phyloP scores from a whole-genome alignment of 2,888 invertebrate genomes.

The Gymnocheta viridis region DNA sequence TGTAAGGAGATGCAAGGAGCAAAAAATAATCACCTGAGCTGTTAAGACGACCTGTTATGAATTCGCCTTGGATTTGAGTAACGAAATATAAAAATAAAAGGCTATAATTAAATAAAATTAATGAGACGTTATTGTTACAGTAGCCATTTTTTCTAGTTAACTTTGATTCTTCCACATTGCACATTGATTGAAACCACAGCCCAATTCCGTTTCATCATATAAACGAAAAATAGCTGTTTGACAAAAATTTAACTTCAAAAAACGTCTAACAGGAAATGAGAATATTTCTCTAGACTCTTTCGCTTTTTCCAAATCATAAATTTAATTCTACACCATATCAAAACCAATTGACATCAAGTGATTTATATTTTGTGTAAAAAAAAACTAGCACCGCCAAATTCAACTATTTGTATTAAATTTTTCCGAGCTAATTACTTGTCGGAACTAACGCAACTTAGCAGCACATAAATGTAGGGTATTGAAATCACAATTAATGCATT shows the following conservation, averaged over 20 bases:
- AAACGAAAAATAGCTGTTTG: too few relatives aligned
- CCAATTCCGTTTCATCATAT: too few relatives aligned
- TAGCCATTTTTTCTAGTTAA: too few relatives aligned
- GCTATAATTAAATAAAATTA: too few relatives aligned
- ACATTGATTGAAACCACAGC: too few relatives aligned
- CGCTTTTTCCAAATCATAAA: background rate
- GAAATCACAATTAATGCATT: slow-evolving; percentile 61
- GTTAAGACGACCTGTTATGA: too few relatives aligned
- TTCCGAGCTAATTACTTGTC: background rate
- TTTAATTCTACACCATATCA: background rate
- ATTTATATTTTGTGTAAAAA: slow-evolving; percentile 2
- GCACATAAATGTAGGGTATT: slow-evolving; percentile 45
- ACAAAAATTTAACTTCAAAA: background rate
- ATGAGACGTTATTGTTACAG: too few relatives aligned
- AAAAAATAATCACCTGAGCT: too few relatives aligned
- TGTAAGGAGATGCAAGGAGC: too few relatives aligned
- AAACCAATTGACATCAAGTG: slow-evolving; percentile 12
- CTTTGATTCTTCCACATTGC: too few relatives aligned
- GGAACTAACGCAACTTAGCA: background rate
- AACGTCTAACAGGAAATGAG: slow-evolving; percentile 4
- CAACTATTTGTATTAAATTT: background rate
- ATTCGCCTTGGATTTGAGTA: too few relatives aligned
- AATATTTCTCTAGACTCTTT: background rate
- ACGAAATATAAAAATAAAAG: too few relatives aligned
- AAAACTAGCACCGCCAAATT: background rate